Base-by-base conservation (phyloP, 1,140 invertebrate species). In the Popillia japonica region DNA sequence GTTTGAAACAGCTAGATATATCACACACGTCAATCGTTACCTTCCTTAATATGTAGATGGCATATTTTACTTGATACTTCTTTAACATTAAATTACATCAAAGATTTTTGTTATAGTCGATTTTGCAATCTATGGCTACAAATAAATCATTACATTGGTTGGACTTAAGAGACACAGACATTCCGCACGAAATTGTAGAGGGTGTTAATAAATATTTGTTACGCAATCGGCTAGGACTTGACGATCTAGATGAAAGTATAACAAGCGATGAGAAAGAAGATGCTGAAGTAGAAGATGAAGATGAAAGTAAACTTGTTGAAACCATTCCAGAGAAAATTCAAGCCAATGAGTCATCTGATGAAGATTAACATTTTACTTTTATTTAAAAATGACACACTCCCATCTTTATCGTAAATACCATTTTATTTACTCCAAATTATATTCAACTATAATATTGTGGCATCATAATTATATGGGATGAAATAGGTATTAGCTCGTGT, bases 151-250 rank as follows among this genome's bases (percentile, higher is more conserved):
- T 76, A 14, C 23, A 48, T 11, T 76, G 75, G 75, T 10, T 76
- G 14, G 44, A 76, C 14, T 9, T 76, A n/a, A 27, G 75, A 17
- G 75, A 76, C 17, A 76, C 44, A 8, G 75, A 76, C 41, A 23
- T 76, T 14, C 75, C 75, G 3, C 41, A 27, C 14, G 75, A 76
- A 23, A 55, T 34, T 6, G 17, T 55, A 11, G 75, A 76, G 20
- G 41, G 22, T 22, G 40, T 76, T 11, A 76, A 76, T 48, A 76
- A 76, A 55, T 23, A 23, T 23, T 22, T 76, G 7, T 34, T 48
- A 10, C 41, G 75, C 4, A 76, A 76, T 76, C 75, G 75, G 6
- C 9, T 48, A 34, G 75, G 75, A 55, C 41, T 76, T 20, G 75
- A 76, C 3, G 75, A 76, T 76, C 7, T 76, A 27, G 44, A 76